A percentile compares a stretch with the other conserved stretches of the same genome.
These are phyloP conservation scores for Eonycteris spelaea DNA, from an alignment of 2,113 vertebrate species.

Conservation along the genomic window DNA sequence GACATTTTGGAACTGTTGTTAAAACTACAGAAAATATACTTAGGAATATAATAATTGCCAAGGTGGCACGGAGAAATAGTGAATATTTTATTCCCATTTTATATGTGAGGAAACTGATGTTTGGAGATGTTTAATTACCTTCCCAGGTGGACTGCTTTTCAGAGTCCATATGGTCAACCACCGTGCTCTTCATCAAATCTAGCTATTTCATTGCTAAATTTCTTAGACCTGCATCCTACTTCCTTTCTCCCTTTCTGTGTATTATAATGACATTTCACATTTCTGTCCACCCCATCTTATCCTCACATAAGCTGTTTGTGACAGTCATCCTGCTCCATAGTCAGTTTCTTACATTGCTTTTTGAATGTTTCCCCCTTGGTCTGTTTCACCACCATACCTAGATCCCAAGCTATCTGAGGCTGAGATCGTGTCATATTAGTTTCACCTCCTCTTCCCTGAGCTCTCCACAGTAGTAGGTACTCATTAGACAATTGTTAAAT, in stretches of 20 bases:
- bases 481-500: not conserved
- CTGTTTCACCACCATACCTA: not conserved
- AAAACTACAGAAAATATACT: not conserved
- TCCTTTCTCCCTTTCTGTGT: not conserved
- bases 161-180: too few relatives aligned
- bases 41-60: not conserved
- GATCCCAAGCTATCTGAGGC: not conserved
- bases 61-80: not conserved
- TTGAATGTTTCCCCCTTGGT: not conserved
- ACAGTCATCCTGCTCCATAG: not conserved
- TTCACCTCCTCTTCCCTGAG: not conserved
- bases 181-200: not conserved
- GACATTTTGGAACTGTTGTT: not conserved
- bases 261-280: not conserved
- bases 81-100: not conserved
- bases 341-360: not conserved
- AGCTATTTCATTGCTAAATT: not conserved
- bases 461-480: not conserved
- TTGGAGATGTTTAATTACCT: not conserved
- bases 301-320: not conserved
- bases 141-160: not conserved
- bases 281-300: too few relatives aligned
- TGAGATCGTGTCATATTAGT: not conserved
- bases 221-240: not conserved
- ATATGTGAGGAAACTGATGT: not conserved